These are phyloP conservation scores for Polietes domitor DNA, from an alignment of 2,888 invertebrate genomes.

Conservation along the genomic window DNA sequence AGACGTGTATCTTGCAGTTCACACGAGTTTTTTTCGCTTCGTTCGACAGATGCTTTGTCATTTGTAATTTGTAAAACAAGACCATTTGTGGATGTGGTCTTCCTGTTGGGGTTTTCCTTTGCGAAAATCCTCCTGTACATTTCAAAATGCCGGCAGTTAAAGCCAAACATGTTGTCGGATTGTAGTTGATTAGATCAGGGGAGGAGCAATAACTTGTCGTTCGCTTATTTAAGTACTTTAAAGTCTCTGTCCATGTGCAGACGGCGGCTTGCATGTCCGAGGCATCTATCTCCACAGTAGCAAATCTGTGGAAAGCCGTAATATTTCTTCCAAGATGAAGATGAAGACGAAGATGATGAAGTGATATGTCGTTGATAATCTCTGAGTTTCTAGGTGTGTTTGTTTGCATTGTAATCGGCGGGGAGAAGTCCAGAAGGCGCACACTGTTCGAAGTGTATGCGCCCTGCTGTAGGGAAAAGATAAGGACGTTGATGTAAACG, in stretches of 20 bases:
- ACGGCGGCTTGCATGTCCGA: background rate
- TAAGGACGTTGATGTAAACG: too few relatives aligned
- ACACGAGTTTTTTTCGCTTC: conserved; percentile 17
- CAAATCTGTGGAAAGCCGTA: background rate
- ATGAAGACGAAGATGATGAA: conserved; percentile 15
- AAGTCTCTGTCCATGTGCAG: background rate
- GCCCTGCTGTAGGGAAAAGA: too few relatives aligned
- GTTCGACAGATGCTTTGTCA: conserved; percentile 34
- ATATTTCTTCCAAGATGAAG: background rate
- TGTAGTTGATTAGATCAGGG: conserved; percentile 13
- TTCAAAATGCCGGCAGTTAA: background rate
- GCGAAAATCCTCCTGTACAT: background rate
- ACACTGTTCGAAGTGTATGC: too few relatives aligned
- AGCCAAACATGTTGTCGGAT: conserved; percentile 11
- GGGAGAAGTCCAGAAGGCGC: too few relatives aligned
- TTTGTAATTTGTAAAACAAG: conserved; percentile 60
- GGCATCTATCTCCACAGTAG: background rate
- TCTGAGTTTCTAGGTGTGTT: background rate
- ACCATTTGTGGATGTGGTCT: conserved; percentile 28
- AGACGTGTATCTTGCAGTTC: conserved; percentile 58
- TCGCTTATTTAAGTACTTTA: background rate
- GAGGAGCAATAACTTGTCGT: background rate
- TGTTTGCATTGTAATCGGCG: too few relatives aligned
- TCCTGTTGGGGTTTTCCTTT: background rate
- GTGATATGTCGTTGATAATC: background rate